These are phyloP conservation scores for Gallinago solitaria DNA, from an alignment of 2,797 vertebrate species.

Conservation along the genomic window DNA sequence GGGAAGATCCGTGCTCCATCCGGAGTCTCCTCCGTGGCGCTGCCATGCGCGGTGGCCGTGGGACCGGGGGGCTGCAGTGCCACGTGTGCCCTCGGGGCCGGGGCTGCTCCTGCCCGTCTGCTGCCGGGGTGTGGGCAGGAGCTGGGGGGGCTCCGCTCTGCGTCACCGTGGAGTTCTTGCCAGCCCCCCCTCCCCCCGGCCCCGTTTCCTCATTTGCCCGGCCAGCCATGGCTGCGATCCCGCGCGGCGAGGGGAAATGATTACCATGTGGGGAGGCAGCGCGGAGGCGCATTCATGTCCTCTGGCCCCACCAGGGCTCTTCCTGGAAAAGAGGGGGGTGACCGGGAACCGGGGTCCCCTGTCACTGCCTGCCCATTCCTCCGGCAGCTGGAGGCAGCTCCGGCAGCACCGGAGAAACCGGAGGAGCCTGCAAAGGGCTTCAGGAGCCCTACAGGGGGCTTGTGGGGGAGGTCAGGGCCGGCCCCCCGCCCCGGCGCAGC, in stretches of 20 bases:
- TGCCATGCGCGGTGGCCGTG: fast-evolving
- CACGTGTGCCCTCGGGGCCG: background rate
- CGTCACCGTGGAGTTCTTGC: background rate
- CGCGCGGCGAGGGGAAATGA: constrained; percentile 2
- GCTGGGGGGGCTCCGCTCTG: background rate
- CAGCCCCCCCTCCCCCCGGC: background rate
- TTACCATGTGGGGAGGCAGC: background rate
- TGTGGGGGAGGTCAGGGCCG: fast-evolving
- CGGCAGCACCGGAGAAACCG: fast-evolving
- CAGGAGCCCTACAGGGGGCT: background rate
- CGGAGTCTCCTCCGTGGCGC: fast-evolving
- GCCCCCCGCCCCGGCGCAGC: fast-evolving
- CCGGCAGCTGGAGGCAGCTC: background rate
- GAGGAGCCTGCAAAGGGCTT: background rate
- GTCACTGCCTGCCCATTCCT: background rate
- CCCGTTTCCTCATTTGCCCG: constrained; percentile 22
- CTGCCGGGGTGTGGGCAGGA: background rate
- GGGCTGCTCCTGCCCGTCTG: background rate
- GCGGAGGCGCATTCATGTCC: background rate
- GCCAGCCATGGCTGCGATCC: background rate
- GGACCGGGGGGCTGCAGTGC: background rate
- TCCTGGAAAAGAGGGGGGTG: background rate
- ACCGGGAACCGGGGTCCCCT: background rate
- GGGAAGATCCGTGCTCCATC: fast-evolving
- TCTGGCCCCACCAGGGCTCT: background rate